Percentiles rank a stretch among this genome's conserved stretches.
These are phyloP conservation scores for Nixonia krombeini DNA, from an alignment of 1,140 invertebrate species.

Conservation along the genomic window DNA sequence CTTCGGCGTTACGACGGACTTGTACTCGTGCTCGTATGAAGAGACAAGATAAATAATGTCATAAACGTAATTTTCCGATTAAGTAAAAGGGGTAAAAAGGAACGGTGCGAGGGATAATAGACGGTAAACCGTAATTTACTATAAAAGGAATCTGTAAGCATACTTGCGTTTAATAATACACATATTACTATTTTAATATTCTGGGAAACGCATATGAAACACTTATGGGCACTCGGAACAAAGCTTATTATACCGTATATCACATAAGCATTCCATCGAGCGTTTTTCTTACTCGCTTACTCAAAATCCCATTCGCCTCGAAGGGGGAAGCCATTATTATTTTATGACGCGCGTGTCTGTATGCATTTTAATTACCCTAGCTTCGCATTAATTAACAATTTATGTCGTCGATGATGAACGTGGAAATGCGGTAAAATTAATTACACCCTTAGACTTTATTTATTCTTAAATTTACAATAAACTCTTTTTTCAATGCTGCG, in stretches of 20 bases:
- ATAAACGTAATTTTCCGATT: too few relatives aligned
- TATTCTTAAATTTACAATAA: too few relatives aligned
- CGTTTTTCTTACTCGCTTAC: slow-evolving; percentile 11
- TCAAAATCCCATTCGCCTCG: slow-evolving; percentile 2
- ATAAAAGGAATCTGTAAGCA: not conserved
- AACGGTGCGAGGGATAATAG: slow-evolving; percentile 1
- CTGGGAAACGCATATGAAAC: slow-evolving; percentile 23
- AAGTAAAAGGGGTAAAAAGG: too few relatives aligned
- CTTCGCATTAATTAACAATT: slow-evolving; percentile 3
- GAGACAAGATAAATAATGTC: too few relatives aligned
- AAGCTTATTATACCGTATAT: slow-evolving; percentile 34
- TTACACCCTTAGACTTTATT: not conserved
- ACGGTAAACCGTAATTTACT: slow-evolving; percentile 10
- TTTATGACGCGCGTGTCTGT: slow-evolving; percentile 23
- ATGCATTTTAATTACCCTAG: slow-evolving; percentile 13
- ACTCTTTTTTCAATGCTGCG: not conserved
- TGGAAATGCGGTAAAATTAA: slow-evolving; percentile 6
- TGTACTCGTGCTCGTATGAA: too few relatives aligned
- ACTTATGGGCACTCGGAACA: slow-evolving; percentile 20
- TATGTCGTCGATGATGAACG: slow-evolving; percentile 12
- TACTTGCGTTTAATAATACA: not conserved
- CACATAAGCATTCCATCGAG: slow-evolving; percentile 19
- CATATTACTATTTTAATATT: slow-evolving; percentile 23
- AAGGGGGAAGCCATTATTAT: slow-evolving; percentile 14
- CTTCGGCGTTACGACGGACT: too few relatives aligned